Evolutionary conservation across 2,888 invertebrate genomes (phyloP).

Genomic region (Troides helena): DNA sequence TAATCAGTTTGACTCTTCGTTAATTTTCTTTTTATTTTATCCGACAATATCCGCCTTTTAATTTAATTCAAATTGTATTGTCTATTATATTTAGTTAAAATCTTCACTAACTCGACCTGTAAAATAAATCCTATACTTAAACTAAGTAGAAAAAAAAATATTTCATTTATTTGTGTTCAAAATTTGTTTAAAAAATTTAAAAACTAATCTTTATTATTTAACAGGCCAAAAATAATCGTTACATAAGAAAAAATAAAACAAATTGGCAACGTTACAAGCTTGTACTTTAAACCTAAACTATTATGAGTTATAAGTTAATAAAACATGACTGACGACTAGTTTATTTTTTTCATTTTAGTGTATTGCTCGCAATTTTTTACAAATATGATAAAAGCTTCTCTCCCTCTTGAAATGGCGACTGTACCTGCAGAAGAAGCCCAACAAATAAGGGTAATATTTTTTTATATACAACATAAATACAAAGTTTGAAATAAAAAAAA

Average conservation of each 20-base stretch:
- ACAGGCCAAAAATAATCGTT: not conserved
- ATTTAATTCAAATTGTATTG: not conserved
- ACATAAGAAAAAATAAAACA: slow-evolving; percentile 4
- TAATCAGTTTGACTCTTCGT: not conserved
- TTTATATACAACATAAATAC: not conserved
- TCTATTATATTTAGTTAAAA: not conserved
- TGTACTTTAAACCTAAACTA: not conserved
- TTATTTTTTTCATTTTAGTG: not conserved
- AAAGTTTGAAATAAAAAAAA: not conserved
- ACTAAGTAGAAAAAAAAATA: not conserved
- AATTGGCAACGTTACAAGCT: not conserved
- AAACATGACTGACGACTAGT: not conserved
- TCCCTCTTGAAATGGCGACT: slow-evolving; percentile 56
- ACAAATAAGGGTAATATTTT: slow-evolving; percentile 48
- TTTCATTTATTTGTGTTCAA: not conserved
- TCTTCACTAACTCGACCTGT: not conserved
- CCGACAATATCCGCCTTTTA: no score
- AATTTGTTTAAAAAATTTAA: not conserved
- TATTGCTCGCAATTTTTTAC: not conserved
- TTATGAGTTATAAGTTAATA: not conserved
- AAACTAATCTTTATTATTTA: not conserved
- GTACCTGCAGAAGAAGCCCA: slow-evolving; percentile 62
- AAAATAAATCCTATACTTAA: not conserved
- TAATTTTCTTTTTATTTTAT: not conserved
- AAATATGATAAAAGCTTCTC: slow-evolving; percentile 50